These are phyloP conservation scores for Dipodomys stephensi DNA, from an alignment of 2,113 vertebrate genomes.

Conservation along the genomic window DNA sequence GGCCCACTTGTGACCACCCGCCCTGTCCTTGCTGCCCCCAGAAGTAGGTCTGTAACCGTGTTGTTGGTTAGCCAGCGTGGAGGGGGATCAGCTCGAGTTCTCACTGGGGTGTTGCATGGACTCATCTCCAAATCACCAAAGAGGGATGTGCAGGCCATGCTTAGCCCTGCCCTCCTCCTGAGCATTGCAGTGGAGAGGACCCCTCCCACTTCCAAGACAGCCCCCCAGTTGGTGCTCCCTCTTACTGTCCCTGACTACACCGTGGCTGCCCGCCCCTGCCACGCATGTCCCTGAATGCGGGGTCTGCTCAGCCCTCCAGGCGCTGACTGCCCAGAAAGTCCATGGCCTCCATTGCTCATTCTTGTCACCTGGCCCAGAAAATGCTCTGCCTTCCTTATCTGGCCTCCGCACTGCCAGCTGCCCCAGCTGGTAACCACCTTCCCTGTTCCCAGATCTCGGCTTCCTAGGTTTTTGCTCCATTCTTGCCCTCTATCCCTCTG, in stretches of 20 bases:
- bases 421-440: not conserved
- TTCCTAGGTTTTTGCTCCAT: not conserved
- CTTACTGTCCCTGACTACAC: not conserved
- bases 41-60: not conserved
- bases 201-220: not conserved
- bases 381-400: not conserved
- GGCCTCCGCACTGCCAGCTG: fast-evolving
- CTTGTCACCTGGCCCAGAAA: not conserved
- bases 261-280: not conserved
- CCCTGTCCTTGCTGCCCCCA: fast-evolving
- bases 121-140: not conserved
- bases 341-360: not conserved
- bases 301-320: not conserved
- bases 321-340: not conserved
- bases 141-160: no score
- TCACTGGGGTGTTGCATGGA: not conserved
- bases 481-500: not conserved
- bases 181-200: not conserved
- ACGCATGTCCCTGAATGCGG: fast-evolving
- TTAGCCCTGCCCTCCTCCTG: not conserved
- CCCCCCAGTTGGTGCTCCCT: not conserved
- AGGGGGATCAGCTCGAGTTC: not conserved
- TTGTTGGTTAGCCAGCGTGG: not conserved
- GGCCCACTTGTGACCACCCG: fast-evolving
- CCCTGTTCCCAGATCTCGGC: no score